Conservation (phyloP, 2,888 invertebrate species). For the Archips xylosteana region DNA sequence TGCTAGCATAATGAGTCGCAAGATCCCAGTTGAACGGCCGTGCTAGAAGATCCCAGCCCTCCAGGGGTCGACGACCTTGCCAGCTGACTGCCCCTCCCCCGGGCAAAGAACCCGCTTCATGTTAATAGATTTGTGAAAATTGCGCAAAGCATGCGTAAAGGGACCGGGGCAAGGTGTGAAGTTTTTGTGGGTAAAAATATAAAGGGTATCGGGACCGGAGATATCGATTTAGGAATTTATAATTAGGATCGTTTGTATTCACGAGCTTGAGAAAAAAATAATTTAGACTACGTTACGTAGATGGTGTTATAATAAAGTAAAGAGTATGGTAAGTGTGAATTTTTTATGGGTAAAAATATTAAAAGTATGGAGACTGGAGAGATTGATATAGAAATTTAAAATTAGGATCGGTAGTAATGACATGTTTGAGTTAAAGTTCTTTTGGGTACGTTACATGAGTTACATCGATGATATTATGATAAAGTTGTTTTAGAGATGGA, state of each 20-base stretch:
- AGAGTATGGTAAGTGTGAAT: not conserved
- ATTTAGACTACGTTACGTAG: not conserved
- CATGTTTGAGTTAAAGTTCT: not conserved
- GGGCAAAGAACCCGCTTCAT: constrained; percentile 33
- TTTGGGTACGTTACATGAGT: not conserved
- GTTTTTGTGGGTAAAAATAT: not conserved
- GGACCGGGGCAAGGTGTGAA: not conserved
- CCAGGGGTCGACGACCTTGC: constrained; percentile 34
- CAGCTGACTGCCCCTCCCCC: constrained; percentile 36
- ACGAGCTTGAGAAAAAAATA: not conserved
- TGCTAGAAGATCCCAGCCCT: constrained; percentile 17
- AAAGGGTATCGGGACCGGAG: not conserved
- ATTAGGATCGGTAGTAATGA: not conserved
- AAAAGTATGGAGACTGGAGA: not conserved
- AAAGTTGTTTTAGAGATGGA: not conserved
- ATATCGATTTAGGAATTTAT: not conserved
- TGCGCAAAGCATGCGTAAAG: constrained; percentile 23
- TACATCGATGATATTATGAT: not conserved
- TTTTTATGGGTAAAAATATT: not conserved
- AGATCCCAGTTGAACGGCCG: constrained; percentile 36
- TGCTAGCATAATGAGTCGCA: not conserved
- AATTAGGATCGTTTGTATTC: not conserved
- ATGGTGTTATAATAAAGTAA: not conserved
- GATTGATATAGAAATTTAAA: not conserved
- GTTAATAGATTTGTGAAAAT: constrained; percentile 22